phyloP scores from a whole-genome alignment of 1,140 invertebrate species.

The Drosophila asahinai region DNA sequence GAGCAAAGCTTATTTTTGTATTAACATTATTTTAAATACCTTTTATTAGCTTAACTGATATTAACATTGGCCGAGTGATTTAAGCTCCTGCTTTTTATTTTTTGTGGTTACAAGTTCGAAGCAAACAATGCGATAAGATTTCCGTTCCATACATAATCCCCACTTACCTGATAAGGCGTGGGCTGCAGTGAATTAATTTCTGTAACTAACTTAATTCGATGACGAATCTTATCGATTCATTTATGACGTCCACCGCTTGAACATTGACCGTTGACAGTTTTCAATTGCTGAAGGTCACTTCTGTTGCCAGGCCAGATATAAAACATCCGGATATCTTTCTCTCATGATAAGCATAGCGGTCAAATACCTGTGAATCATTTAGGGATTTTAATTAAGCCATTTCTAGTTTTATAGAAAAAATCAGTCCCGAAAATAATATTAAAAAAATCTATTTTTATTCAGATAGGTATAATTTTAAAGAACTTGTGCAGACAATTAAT shows the following conservation, averaged over 20 bases:
- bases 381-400: background rate
- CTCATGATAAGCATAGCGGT: slow-evolving; percentile 11
- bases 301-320: slow-evolving; percentile 37
- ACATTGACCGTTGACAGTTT: slow-evolving; percentile 34
- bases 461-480: background rate
- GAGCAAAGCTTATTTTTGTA: background rate
- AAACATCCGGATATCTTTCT: slow-evolving; percentile 33
- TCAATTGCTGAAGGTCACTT: slow-evolving; percentile 29
- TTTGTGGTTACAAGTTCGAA: slow-evolving; percentile 3
- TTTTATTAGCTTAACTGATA: background rate
- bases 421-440: background rate
- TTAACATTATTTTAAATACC: background rate
- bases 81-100: background rate
- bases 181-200: slow-evolving; percentile 4
- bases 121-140: slow-evolving; percentile 27
- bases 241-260: slow-evolving; percentile 36
- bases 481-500: slow-evolving; percentile 1
- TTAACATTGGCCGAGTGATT: background rate
- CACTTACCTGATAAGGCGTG: slow-evolving; percentile 16
- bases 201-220: slow-evolving; percentile 43
- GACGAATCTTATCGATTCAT: slow-evolving; percentile 35
- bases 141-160: slow-evolving; percentile 1
- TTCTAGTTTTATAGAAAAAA: background rate
- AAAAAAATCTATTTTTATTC: background rate
- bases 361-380: slow-evolving; percentile 22